A percentile compares a stretch with the other conserved stretches of the same genome.
phyloP scores from a whole-genome alignment of 1,140 invertebrate species.

The Aphelenchoides besseyi region DNA sequence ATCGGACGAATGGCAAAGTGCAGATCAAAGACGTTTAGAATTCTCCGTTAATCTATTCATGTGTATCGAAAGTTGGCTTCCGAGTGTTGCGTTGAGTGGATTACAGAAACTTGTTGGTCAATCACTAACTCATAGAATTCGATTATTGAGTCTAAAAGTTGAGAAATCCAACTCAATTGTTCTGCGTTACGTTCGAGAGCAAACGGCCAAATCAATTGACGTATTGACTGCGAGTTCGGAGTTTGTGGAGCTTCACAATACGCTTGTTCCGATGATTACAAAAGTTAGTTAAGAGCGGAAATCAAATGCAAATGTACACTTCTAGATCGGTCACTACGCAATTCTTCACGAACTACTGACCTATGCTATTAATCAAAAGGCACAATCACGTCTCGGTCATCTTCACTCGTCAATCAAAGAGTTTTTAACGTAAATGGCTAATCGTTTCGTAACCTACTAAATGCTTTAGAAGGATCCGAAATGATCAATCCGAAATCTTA shows the following conservation, averaged over 20 bases:
- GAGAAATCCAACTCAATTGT: conserved; percentile 25
- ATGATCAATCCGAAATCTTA: neutral
- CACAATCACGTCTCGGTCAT: neutral
- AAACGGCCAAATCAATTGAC: conserved; percentile 19
- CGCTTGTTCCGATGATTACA: conserved; percentile 15
- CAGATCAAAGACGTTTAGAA: conserved; percentile 19
- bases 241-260: conserved; percentile 20
- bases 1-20: conserved; percentile 9
- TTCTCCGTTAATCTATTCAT: conserved; percentile 26
- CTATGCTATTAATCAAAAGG: neutral
- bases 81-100: conserved; percentile 14
- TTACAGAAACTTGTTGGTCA: conserved; percentile 12
- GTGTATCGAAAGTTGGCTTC: conserved; percentile 23
- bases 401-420: neutral
- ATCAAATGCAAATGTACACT: neutral
- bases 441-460: neutral
- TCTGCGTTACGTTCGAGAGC: neutral
- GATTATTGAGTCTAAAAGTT: neutral
- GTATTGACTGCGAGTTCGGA: neutral
- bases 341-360: conserved; percentile 13
- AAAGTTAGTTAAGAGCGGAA: conserved; percentile 17
- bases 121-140: neutral
- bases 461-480: neutral
- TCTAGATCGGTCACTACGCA: conserved; percentile 27
- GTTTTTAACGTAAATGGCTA: neutral